Percentiles rank a stretch among this genome's conserved stretches.
Evolutionary conservation across 2,797 vertebrate genomes (phyloP).

Genomic region (Pygocentrus nattereri): DNA sequence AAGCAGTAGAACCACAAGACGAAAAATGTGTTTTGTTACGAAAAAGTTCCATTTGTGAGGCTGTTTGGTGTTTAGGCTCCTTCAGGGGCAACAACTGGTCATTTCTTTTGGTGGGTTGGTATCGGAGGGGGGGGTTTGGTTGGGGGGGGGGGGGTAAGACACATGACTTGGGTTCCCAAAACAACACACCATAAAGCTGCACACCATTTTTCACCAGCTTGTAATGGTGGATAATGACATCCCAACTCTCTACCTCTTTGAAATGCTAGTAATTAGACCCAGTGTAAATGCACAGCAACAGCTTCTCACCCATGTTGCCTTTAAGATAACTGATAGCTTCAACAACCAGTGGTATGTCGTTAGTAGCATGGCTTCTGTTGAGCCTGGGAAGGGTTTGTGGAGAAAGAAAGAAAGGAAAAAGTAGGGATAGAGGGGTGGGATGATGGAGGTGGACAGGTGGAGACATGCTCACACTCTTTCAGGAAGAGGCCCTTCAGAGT

Average conservation of each 20-base stretch:
- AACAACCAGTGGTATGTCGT: conserved; percentile 43
- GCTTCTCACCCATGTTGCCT: conserved; percentile 37
- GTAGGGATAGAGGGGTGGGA: conserved; percentile 42
- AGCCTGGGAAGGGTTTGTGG: conserved; percentile 49
- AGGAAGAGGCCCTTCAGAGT: conserved; percentile 69
- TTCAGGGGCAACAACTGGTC: conserved; percentile 10
- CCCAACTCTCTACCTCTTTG: conserved; percentile 53
- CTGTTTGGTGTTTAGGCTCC: too few species aligned
- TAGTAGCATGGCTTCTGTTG: conserved; percentile 30
- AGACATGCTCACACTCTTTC: conserved; percentile 70
- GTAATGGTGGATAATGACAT: conserved; percentile 62
- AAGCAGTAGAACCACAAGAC: background rate
- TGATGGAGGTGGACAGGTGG: conserved; percentile 58
- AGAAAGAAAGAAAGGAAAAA: conserved; percentile 51
- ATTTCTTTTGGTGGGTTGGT: conserved; percentile 26
- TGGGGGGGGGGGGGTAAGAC: conserved; percentile 54
- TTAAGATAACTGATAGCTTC: conserved; percentile 29
- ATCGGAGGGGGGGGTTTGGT: too few species aligned
- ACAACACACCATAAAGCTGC: background rate
- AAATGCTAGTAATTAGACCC: conserved; percentile 71
- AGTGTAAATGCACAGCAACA: conserved; percentile 43
- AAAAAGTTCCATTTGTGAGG: background rate
- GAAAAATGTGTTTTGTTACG: background rate
- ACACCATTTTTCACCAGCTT: conserved; percentile 49
- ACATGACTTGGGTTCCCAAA: conserved; percentile 40